A percentile compares a stretch with the other conserved stretches of the same genome.
phyloP scores from a whole-genome alignment of 23 tunicate genomes.

The Halocynthia roretzi region DNA sequence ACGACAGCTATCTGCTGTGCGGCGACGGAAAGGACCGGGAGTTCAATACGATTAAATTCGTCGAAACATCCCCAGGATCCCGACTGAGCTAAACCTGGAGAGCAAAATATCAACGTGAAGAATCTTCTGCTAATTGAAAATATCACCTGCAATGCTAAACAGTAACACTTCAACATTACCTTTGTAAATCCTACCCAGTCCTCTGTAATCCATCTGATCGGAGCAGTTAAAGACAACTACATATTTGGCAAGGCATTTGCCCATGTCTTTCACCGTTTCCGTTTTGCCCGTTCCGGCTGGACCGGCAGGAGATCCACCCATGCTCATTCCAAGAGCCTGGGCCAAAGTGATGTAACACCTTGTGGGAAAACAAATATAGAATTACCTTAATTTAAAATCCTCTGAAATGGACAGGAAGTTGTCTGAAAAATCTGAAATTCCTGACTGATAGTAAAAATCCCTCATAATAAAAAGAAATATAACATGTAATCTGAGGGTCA shows the following conservation, averaged over 20 bases:
- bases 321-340: slow-evolving; percentile 82
- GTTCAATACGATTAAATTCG: slow-evolving; percentile 82
- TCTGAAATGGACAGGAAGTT: background rate
- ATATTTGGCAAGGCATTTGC: slow-evolving; percentile 79
- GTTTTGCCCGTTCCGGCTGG: slow-evolving; percentile 95
- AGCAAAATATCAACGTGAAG: background rate
- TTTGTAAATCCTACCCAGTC: slow-evolving; percentile 87
- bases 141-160: background rate
- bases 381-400: no score
- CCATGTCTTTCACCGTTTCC: slow-evolving; percentile 91
- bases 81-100: slow-evolving; percentile 65
- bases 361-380: background rate
- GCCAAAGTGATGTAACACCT: slow-evolving; percentile 88
- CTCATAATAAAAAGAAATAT: no score
- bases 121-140: background rate
- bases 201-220: slow-evolving; percentile 93
- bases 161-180: slow-evolving; percentile 10
- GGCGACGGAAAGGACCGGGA: slow-evolving; percentile 84
- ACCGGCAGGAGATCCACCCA: slow-evolving; percentile 91
- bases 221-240: slow-evolving; percentile 93
- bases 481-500: background rate
- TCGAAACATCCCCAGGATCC: slow-evolving; percentile 94
- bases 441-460: no score
- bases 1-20: slow-evolving; percentile 83
- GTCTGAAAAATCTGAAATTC: background rate